Conservation (phyloP, 2,113 vertebrate species). For the Hucho hucho region DNA sequence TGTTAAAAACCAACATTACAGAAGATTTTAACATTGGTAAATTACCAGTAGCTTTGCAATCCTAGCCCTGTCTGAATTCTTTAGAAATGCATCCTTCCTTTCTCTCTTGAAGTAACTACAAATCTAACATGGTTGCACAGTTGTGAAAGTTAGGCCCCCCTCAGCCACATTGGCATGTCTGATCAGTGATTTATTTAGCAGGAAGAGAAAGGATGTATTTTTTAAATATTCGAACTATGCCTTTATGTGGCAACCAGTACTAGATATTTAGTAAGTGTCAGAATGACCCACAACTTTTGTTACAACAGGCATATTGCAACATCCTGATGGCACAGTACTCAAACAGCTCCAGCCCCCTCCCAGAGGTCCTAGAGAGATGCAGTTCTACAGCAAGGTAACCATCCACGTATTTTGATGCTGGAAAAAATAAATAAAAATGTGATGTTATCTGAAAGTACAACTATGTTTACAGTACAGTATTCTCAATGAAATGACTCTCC, state of each 20-base stretch:
- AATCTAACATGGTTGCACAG: too few species aligned
- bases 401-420: too few species aligned
- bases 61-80: not conserved
- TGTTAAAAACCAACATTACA: too few species aligned
- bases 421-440: not conserved
- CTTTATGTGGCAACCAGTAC: not conserved
- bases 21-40: too few species aligned
- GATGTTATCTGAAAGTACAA: not conserved
- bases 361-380: conserved; percentile 89
- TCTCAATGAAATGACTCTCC: too few species aligned
- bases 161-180: not conserved
- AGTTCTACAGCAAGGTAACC: conserved; percentile 95
- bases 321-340: conserved; percentile 96
- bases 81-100: too few species aligned
- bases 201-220: not conserved
- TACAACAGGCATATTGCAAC: conserved; percentile 88
- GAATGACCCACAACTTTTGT: not conserved
- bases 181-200: not conserved
- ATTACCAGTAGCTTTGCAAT: too few species aligned
- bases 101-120: not conserved
- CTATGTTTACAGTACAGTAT: too few species aligned
- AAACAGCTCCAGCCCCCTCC: conserved; percentile 97
- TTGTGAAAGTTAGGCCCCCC: not conserved
- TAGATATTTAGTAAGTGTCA: not conserved
- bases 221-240: not conserved